Conservation (phyloP, 1,140 invertebrate species). For the Drosophila sechellia region DNA sequence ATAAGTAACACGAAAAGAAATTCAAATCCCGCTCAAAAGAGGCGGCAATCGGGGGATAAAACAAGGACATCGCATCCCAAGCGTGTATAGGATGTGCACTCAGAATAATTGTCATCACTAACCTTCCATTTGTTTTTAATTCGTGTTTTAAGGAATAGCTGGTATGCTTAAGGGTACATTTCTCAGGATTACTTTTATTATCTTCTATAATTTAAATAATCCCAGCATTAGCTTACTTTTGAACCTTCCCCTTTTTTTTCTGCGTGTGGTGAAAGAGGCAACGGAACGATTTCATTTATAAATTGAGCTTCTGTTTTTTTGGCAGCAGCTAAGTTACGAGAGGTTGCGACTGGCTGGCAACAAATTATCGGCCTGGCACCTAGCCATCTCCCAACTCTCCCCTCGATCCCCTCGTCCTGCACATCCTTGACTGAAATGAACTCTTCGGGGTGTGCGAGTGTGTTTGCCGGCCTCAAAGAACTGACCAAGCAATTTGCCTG, state of each 20-base stretch:
- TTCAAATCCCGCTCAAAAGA: slow-evolving; percentile 57
- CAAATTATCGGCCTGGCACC: slow-evolving; percentile 64
- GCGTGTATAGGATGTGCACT: background rate
- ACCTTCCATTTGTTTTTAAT: too few species aligned
- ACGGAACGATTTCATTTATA: slow-evolving; percentile 61
- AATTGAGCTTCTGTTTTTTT: slow-evolving; percentile 57
- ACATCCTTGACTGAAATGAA: slow-evolving; percentile 49
- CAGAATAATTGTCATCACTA: background rate
- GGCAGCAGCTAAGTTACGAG: slow-evolving; percentile 60
- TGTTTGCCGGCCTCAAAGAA: slow-evolving; percentile 57
- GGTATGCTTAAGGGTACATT: too few species aligned
- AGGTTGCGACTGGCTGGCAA: slow-evolving; percentile 60
- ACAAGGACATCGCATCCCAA: background rate
- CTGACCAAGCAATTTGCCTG: slow-evolving; percentile 62
- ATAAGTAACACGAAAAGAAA: slow-evolving; percentile 62
- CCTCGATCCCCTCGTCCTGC: background rate
- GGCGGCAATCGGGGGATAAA: slow-evolving; percentile 12
- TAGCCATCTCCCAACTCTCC: slow-evolving; percentile 24
- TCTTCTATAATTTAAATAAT: too few species aligned
- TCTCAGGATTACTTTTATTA: too few species aligned
- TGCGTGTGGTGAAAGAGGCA: slow-evolving; percentile 22
- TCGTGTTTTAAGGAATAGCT: too few species aligned
- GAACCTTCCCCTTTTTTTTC: background rate
- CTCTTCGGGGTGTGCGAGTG: slow-evolving; percentile 33
- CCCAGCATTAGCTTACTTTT: too few species aligned